Evolutionary conservation across 2,113 vertebrate species (phyloP), one percentile per base, ranked within the genome.

Genomic region (Sebastes schlegelii): DNA sequence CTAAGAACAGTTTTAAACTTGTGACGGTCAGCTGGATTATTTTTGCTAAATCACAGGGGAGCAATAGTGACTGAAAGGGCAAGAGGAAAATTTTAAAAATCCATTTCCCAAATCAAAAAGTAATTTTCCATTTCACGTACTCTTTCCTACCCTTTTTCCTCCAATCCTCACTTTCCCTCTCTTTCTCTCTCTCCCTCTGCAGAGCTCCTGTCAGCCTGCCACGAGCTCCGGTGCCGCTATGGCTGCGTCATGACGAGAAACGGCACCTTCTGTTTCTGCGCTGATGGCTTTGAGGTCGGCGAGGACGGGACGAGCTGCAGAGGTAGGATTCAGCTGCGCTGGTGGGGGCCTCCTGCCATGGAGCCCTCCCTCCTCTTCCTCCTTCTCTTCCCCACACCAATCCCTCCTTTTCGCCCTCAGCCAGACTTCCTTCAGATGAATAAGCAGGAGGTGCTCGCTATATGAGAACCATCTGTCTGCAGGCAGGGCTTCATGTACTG

Each of bases 121-220:
- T 65, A 19, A 88, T 92, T 89, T 92, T 77, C 74, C 45, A 57
- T 78, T 86, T 60, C 66, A 70, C 62, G 26, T 66, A 8, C n/a
- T 43, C 71, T 74, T 80, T 83, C 52, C 42, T 62, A 42, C 48
- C 51, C 43, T 14, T 65, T 67, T 84, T 58, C 17, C 5, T 57
- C 42, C 34, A 67, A 11, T 74, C n/a, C 54, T 78, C 71, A 72
- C 40, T 16, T 61, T 65, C 8, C 1, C 60, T 62, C 14, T 34
- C 60, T 45, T 52, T 64, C 45, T 71, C 60, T 66, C 19, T 46
- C 17, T 51, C 23, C 51, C 84, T 86, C 77, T 77, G 23, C 95
- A 99, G 98, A 99, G 91, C 85, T 98, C 42, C 92, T 97, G 86
- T 95, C 97, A 88, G 96, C 78, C 84, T 99, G 98, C 93, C 97